Evolutionary conservation across 2,888 invertebrate genomes (phyloP), one percentile per base, ranked within the genome.

Genomic region (Theodoxus fluviatilis): DNA sequence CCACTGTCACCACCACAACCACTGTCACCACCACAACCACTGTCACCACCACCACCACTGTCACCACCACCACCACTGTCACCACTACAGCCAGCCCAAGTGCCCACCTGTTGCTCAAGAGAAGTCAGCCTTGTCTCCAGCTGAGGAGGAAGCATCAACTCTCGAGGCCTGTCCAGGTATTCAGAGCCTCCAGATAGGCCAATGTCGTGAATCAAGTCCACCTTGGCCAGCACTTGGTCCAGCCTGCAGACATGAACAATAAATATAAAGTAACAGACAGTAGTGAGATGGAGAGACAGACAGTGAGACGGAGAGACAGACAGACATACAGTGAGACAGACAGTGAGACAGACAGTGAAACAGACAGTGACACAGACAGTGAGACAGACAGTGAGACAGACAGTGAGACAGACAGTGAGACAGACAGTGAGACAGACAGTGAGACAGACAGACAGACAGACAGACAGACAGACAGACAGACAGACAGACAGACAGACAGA

Each of bases 71-170:
- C n/a, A n/a, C n/a, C n/a, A n/a, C n/a, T n/a, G n/a, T n/a, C n/a
- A n/a, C n/a, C n/a, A n/a, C n/a, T n/a, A n/a, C n/a, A n/a, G n/a
- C n/a, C n/a, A n/a, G n/a, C n/a, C n/a, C n/a, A 22, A n/a, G 40
- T 2, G 40, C 35, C 35, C 67, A 84, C 84, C 79, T 83, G 82
- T 65, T 78, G 76, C 63, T 84, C 83, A 3, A 85, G 69, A 31
- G 74, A 70, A 4, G 69, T 67, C n/a, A 84, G 73, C 65, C 82
- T 73, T 7, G 76, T 74, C 3, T 83, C 80, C 12, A 83, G 63
- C 47, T 76, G 76, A 6, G 80, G 76, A 0, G 80, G 81, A 68
- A 63, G 59, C 67, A 67, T 65, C 31, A 68, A 33, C 22, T 57
- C 40, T 22, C 49, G 49, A 22, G 38, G 61, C 57, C 7, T 28